Base-by-base conservation (phyloP, 2,888 invertebrate species). In the Liposcelis brunnea region DNA sequence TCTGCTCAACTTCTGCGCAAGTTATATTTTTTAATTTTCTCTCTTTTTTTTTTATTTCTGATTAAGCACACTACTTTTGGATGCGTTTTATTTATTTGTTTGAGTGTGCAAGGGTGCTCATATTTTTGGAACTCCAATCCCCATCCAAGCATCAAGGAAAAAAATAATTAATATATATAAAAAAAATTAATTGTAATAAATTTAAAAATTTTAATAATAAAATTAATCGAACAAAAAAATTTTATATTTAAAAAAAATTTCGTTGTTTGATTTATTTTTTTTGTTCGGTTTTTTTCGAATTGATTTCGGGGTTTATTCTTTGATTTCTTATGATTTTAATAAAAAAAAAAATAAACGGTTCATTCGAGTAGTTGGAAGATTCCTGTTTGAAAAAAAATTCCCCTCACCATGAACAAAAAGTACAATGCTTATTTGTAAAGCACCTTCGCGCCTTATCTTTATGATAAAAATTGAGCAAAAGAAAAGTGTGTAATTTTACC, bases 361-460 rank as follows among this genome's bases (percentile, higher is more conserved):
- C 26, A 26, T 26, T 26, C 26, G 26, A 26, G 26, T 26, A 26
- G 26, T 26, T 26, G 26, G 26, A 26, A 26, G 26, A 26, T 26
- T 26, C 26, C 26, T 26, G 26, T 26, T 26, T 26, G 26, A 26
- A 26, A 26, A 26, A 26, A 26, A 26, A 26, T 26, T 18, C 40
- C 40, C 40, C 40, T 18, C 15, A 40, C 40, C 40, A 40, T 40
- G 12, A 40, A 51, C 49, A 72, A 66, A 72, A 72, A 74, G 74
- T 74, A 74, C 74, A 75, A 75, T 74, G 73, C 74, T 74, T 71
- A 71, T 74, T 72, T 69, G 51, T 51, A 68, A 55, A 74, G 74
- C 74, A 74, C 74, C 74, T 74, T 73, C 73, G 75, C 75, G 75
- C 75, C 75, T 75, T 75, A 75, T 72, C 72, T 71, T 71, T 68